phyloP scores from a whole-genome alignment of 2,113 vertebrate species.

The Myanophis thanlyinensis region DNA sequence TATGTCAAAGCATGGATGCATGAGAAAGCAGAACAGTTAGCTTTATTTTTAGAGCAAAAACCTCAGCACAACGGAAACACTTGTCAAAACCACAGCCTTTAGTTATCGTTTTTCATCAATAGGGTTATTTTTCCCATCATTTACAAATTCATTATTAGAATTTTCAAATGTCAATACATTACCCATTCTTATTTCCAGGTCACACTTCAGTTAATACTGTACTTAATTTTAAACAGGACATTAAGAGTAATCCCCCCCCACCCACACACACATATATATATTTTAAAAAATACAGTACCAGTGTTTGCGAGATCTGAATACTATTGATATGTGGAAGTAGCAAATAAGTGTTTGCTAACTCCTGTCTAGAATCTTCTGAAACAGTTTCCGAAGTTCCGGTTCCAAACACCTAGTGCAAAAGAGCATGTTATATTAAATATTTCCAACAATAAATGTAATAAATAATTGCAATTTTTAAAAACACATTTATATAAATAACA shows the following conservation, averaged over 20 bases:
- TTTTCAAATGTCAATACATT: background rate
- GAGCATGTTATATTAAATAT: background rate
- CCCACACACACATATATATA: too few species aligned
- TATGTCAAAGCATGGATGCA: background rate
- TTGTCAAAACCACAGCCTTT: background rate
- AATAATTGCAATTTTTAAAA: background rate
- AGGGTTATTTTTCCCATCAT: background rate
- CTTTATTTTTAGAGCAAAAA: background rate
- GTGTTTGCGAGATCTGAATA: slow-evolving; percentile 87
- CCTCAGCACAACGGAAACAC: background rate
- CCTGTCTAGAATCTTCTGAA: slow-evolving; percentile 73
- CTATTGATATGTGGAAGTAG: slow-evolving; percentile 89
- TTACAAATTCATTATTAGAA: background rate
- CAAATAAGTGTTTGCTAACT: slow-evolving; percentile 74
- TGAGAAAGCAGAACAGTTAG: background rate
- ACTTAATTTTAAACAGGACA: background rate
- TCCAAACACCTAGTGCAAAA: slow-evolving; percentile 84
- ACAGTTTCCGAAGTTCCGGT: slow-evolving; percentile 73
- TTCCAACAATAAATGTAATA: background rate
- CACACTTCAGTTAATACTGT: background rate
- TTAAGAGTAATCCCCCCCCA: background rate
- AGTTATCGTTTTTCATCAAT: background rate
- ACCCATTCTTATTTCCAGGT: background rate
- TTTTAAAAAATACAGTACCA: slow-evolving; percentile 74
- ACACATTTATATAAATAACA: background rate